Evolutionary conservation across 2,797 vertebrate genomes (phyloP), one percentile per base, ranked within the genome.

Genomic region (Hapalemur alaotrensis): DNA sequence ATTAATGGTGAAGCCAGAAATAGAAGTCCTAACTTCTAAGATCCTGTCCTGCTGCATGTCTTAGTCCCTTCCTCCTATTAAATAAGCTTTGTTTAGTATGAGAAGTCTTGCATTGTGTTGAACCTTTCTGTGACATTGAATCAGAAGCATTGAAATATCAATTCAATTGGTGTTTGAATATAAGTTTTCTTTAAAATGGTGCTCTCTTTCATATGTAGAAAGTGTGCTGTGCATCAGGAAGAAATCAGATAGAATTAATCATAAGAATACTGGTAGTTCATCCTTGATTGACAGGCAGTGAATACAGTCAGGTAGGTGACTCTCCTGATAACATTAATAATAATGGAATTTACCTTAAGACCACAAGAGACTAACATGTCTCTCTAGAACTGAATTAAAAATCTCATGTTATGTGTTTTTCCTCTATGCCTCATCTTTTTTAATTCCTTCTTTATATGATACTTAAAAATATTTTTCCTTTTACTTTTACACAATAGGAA

Each of bases 171-270:
- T 84, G 10, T 50, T 63, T 75, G 25, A 57, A 90, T 90, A 13
- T 17, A 92, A 80, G 11, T 89, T 63, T 81, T 80, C 69, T 59
- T 65, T 41, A 88, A 84, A 63, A 63, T 30, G 1, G 43, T 70
- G 8, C 18, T 80, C 50, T 83, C 78, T 95, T 95, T 91, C n/a
- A 85, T 48, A 75, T 92, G 15, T 85, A 61, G 32, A 91, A 80
- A 0, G 0, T 82, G 8, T 89, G 23, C 38, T 67, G 5, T 72
- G 35, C 63, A 35, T 97, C n/a, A 61, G 57, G 28, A 90, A 88
- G 46, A 95, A 86, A 95, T 95, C 75, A 89, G 57, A 72, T 22
- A 90, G 52, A 93, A 95, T 95, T 91, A 92, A 28, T 82, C n/a
- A 57, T 52, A 75, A 94, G 50, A 38, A 88, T 93, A 75, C 38